Percentiles rank a stretch among this genome's conserved stretches.
Evolutionary conservation across 2,888 invertebrate species (phyloP).

Genomic region (Beris chalybata): DNA sequence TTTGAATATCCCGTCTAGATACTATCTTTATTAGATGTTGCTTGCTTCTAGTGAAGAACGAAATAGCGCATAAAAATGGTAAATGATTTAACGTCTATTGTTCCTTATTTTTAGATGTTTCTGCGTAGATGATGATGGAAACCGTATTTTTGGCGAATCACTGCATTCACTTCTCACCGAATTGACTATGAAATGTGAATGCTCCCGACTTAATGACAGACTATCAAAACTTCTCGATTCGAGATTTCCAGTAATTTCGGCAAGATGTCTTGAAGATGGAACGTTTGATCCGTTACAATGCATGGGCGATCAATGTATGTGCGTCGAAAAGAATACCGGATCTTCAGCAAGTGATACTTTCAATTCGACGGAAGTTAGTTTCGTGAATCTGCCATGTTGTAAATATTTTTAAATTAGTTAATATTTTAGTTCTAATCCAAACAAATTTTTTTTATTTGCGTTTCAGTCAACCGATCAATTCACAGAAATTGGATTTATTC

Average conservation of each 20-base stretch:
- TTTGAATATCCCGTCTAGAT: too few relatives aligned
- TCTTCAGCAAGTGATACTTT: conserved; percentile 49
- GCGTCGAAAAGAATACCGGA: conserved; percentile 63
- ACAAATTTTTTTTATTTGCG: conserved; percentile 5
- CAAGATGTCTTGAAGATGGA: conserved; percentile 67
- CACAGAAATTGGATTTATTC: conserved; percentile 53
- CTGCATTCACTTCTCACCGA: conserved; percentile 56
- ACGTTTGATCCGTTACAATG: conserved; percentile 71
- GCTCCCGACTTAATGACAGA: conserved; percentile 60
- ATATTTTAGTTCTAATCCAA: background rate
- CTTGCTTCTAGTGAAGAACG: background rate
- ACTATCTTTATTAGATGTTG: background rate
- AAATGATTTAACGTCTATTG: too few relatives aligned
- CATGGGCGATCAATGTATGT: conserved; percentile 62
- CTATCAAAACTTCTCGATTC: conserved; percentile 38
- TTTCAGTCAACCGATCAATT: conserved; percentile 50
- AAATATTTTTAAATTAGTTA: conserved; percentile 42
- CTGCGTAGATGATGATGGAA: conserved; percentile 64
- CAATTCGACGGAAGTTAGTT: conserved; percentile 51
- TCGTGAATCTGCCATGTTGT: conserved; percentile 58
- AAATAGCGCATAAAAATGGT: background rate
- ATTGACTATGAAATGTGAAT: conserved; percentile 63
- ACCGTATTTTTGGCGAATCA: conserved; percentile 69
- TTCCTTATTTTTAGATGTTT: conserved; percentile 61
- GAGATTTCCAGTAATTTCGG: conserved; percentile 55